These are phyloP conservation scores for Branchinecta lynchi DNA, from an alignment of 1,140 invertebrate species.

Conservation along the genomic window DNA sequence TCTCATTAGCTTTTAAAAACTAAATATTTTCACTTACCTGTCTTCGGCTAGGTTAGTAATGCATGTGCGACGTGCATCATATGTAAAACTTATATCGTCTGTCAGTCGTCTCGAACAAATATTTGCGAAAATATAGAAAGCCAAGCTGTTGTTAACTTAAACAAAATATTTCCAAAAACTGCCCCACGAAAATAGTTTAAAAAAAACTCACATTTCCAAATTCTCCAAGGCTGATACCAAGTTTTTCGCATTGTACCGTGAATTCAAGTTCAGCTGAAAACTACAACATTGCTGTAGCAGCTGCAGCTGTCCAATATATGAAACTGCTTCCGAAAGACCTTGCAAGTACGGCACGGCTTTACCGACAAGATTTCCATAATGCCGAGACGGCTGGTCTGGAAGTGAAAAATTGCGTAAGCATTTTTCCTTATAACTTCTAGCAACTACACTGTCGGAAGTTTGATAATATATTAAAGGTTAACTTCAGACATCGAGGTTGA, in stretches of 20 bases:
- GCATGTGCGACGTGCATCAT: too few relatives aligned
- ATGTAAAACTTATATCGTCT: too few relatives aligned
- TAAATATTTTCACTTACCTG: too few relatives aligned
- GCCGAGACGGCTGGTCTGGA: not conserved
- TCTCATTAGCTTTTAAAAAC: too few relatives aligned
- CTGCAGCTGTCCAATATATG: not conserved
- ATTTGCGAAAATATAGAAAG: too few relatives aligned
- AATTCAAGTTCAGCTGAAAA: not conserved
- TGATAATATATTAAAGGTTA: too few relatives aligned
- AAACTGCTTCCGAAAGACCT: not conserved
- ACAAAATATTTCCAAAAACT: too few relatives aligned
- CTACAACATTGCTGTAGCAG: not conserved
- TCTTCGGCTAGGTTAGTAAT: too few relatives aligned
- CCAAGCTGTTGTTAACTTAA: too few relatives aligned
- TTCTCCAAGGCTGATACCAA: not conserved
- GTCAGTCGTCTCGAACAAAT: too few relatives aligned
- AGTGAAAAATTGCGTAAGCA: not conserved
- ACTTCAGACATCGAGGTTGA: too few relatives aligned
- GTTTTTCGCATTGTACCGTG: not conserved
- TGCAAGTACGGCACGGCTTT: not conserved
- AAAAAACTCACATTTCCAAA: not conserved
- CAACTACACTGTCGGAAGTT: too few relatives aligned
- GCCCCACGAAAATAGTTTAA: not conserved
- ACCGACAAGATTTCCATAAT: not conserved
- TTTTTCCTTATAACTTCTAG: not conserved